These are phyloP conservation scores for Lophius americanus DNA, from an alignment of 2,797 vertebrate species.

Conservation along the genomic window DNA sequence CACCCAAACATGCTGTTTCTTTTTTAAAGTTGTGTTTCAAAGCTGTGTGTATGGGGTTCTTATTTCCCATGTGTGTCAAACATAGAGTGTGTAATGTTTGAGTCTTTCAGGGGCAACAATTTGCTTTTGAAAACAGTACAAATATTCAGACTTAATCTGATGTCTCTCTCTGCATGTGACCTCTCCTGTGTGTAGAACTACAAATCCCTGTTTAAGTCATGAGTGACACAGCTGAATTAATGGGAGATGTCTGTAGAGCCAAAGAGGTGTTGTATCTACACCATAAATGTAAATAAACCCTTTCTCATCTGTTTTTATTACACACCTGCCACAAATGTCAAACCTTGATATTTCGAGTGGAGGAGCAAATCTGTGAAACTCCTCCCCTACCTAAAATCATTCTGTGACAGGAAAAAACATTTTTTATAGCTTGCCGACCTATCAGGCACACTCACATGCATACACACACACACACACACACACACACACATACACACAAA, in stretches of 20 bases:
- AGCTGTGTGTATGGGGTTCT: not conserved
- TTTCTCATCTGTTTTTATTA: conserved; percentile 28
- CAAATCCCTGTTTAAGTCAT: conserved; percentile 20
- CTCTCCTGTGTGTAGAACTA: conserved; percentile 7
- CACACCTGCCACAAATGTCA: conserved; percentile 20
- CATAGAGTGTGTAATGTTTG: conserved; percentile 4
- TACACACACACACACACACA: conserved; percentile 12
- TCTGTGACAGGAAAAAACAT: conserved; percentile 6
- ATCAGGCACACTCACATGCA: conserved; percentile 35
- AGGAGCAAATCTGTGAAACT: conserved; percentile 38
- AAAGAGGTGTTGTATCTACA: conserved; percentile 11
- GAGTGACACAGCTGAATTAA: conserved; percentile 22
- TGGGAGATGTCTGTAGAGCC: conserved; percentile 25
- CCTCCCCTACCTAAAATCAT: conserved; percentile 3
- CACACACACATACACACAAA: conserved; percentile 2
- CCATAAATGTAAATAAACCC: conserved; percentile 1
- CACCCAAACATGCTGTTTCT: conserved; percentile 11
- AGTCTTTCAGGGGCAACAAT: conserved; percentile 20
- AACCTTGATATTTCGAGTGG: conserved; percentile 30
- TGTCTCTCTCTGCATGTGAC: conserved; percentile 2
- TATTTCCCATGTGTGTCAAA: conserved; percentile 3
- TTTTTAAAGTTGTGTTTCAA: conserved; percentile 23
- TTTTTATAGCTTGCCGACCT: conserved; percentile 35
- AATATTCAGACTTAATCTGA: conserved; percentile 25
- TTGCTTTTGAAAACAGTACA: conserved; percentile 25